phyloP scores from a whole-genome alignment of 2,888 invertebrate species.

The Chrysolina haemoptera region DNA sequence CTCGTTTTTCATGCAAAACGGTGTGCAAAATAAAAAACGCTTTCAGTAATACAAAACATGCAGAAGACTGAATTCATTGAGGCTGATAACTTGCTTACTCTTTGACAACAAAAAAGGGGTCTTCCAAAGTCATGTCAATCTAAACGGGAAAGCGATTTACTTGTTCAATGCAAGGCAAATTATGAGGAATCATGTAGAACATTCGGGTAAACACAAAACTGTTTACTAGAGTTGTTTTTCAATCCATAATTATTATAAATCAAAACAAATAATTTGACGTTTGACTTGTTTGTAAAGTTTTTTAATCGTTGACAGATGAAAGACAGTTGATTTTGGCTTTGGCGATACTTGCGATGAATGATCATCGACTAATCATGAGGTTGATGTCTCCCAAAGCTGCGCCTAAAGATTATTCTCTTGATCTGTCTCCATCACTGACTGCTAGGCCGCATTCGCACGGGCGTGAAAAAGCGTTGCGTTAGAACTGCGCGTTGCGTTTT shows the following conservation, averaged over 20 bases:
- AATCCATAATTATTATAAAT: constrained; percentile 1
- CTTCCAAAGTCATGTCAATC: constrained; percentile 96
- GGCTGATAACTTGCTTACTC: constrained; percentile 81
- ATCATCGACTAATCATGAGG: no score
- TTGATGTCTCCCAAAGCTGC: no score
- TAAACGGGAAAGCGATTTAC: constrained; percentile 57
- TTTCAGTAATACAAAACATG: constrained; percentile 45
- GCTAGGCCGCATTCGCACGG: no score
- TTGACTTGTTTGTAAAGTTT: not conserved
- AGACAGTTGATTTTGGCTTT: not conserved
- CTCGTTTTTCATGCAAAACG: constrained; percentile 40
- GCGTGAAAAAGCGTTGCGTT: no score
- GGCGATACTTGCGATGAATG: no score
- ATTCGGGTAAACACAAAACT: constrained; percentile 6
- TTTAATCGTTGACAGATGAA: not conserved
- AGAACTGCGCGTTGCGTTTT: no score
- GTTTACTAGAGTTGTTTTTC: not conserved
- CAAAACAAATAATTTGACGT: constrained; percentile 1
- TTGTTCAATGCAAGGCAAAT: constrained; percentile 54
- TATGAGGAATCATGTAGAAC: constrained; percentile 61
- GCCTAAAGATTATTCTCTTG: no score
- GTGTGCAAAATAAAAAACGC: constrained; percentile 30
- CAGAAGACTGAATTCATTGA: constrained; percentile 42
- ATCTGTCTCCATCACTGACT: no score
- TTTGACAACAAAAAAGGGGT: constrained; percentile 98